phyloP scores from a whole-genome alignment of 2,113 vertebrate genomes.

The Butorides virescens region DNA sequence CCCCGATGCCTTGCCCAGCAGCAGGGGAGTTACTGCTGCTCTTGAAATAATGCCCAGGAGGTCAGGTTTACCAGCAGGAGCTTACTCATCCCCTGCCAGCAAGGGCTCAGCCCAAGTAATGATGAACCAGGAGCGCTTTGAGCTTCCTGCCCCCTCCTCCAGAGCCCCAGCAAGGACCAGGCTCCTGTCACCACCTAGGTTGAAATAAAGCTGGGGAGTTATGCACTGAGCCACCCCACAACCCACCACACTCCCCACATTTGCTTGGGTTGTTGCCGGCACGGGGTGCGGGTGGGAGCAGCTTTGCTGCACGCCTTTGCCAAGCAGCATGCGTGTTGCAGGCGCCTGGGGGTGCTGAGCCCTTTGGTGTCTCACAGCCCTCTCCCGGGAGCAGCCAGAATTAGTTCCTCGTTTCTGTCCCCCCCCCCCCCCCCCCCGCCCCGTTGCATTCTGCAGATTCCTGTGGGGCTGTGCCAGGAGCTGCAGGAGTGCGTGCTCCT shows the following conservation, averaged over 20 bases:
- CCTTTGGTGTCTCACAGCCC: rapidly evolving
- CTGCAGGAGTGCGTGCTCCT: neutral
- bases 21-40: neutral
- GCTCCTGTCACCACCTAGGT: neutral
- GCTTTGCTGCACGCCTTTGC: neutral
- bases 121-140: neutral
- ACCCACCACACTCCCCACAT: rapidly evolving
- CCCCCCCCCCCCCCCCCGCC: too few relatives aligned
- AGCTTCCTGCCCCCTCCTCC: neutral
- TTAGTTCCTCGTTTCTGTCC: neutral
- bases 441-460: conserved; percentile 21
- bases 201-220: neutral
- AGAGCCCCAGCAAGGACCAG: rapidly evolving
- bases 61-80: neutral
- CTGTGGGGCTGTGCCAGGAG: neutral
- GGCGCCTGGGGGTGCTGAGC: neutral
- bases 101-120: neutral
- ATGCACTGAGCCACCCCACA: neutral
- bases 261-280: rapidly evolving
- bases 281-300: neutral
- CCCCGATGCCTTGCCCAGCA: neutral
- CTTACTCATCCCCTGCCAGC: neutral
- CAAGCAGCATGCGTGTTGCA: rapidly evolving
- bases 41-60: neutral
- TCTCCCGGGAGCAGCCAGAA: neutral